Base-by-base conservation (phyloP, 1,140 invertebrate genomes). In the Homalodisca vitripennis region DNA sequence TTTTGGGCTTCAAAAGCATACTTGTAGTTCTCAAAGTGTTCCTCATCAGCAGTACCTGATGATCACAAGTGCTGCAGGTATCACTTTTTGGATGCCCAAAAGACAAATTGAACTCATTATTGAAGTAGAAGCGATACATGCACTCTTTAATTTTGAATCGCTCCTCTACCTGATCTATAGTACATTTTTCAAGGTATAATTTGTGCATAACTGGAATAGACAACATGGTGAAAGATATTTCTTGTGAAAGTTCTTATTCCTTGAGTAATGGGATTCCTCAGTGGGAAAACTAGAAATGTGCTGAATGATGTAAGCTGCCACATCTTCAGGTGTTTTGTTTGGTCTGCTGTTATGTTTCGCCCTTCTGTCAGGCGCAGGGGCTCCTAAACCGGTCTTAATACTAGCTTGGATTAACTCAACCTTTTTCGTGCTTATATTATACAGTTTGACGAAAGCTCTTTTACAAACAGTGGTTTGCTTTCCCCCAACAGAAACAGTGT, bases 21-120 rank as follows among this genome's bases (percentile, higher is more conserved):
- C 31, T 71, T 69, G 26, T 53, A 51, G 24, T 53, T 68, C 32
- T 72, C 68, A 22, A 48, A 65, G 65, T 71, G 74, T 68, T 75
- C 68, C 32, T 70, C 69, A n/a, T 46, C 30, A 67, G 47, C 12
- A 17, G 53, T 70, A 17, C 34, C 70, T 70, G 60, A 63, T 34
- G 69, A n/a, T 76, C 73, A 69, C 73, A 75, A 27, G 51, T 71
- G 34, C 66, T 70, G 65, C 72, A 75, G 1, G 74, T 76, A 71
- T 76, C 76, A 48, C 69, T 73, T 68, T 67, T 75, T 24, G 76
- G 75, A 26, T 66, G 30, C 3, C 70, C 71, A 73, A 76, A 75
- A 20, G 68, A 71, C 20, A 75, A 71, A 60, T 76, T 74, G 55
- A 75, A 75, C 41, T 75, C 63, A 29, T 30, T 71, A 13, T 30